Percentiles rank a stretch among this genome's conserved stretches.
These are phyloP conservation scores for Aelia acuminata DNA, from an alignment of 2,888 invertebrate genomes.

Conservation along the genomic window DNA sequence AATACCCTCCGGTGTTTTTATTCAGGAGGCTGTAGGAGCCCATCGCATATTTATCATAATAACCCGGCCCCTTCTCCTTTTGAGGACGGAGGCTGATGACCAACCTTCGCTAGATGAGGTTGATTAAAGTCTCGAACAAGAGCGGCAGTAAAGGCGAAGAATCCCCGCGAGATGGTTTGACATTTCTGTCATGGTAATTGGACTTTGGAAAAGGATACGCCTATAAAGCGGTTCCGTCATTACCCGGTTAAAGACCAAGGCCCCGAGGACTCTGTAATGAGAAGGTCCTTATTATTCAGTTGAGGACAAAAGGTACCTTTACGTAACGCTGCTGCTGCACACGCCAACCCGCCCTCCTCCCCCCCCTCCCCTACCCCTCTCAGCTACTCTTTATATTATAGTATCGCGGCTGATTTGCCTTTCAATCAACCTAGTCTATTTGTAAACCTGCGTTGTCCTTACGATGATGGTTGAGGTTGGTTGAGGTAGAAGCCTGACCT, in stretches of 20 bases:
- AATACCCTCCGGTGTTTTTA: neutral
- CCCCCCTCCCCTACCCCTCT: neutral
- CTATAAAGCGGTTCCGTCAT: conserved; percentile 46
- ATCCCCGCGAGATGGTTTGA: conserved; percentile 19
- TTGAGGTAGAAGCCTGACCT: neutral
- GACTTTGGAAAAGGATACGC: conserved; percentile 39
- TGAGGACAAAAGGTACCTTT: conserved; percentile 10
- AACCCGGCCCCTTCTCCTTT: neutral
- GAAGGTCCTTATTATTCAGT: conserved; percentile 47
- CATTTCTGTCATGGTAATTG: conserved; percentile 44
- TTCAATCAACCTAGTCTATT: neutral
- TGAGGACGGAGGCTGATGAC: conserved; percentile 2
- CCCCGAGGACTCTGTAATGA: conserved; percentile 36
- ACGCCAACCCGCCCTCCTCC: conserved; percentile 1
- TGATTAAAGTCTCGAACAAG: conserved; percentile 21
- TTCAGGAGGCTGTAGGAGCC: neutral
- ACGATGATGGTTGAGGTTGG: too few relatives aligned
- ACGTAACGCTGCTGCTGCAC: neutral
- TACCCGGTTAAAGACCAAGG: conserved; percentile 43
- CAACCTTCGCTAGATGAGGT: conserved; percentile 10
- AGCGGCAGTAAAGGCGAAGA: neutral
- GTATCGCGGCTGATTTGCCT: neutral
- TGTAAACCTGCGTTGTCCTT: neutral
- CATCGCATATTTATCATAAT: conserved; percentile 27
- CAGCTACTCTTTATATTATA: neutral